phyloP scores from a whole-genome alignment of 2,888 invertebrate species.

The Luperina nickerlii region DNA sequence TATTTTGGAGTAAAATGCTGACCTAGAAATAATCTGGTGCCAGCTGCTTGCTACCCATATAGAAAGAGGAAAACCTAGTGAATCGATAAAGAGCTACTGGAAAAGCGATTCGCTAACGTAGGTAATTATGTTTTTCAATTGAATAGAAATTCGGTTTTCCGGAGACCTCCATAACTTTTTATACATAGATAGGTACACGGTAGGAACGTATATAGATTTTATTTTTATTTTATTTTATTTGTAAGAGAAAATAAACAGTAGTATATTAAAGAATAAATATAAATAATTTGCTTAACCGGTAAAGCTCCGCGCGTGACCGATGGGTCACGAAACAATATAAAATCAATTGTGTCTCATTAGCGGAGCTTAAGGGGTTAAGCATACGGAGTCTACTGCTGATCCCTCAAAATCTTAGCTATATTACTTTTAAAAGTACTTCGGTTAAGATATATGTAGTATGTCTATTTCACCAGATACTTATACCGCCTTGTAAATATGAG shows the following conservation, averaged over 20 bases:
- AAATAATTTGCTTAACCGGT: too few species aligned
- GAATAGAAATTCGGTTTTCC: neutral
- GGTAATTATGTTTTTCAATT: neutral
- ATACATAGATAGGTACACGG: neutral
- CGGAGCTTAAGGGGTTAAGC: too few species aligned
- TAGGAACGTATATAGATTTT: neutral
- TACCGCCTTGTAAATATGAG: neutral
- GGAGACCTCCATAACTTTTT: neutral
- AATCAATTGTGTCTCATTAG: too few species aligned
- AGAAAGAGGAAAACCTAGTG: neutral
- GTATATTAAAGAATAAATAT: too few species aligned
- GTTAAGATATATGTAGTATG: neutral
- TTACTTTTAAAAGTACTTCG: neutral
- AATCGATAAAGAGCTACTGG: conserved; percentile 8
- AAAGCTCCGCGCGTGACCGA: too few species aligned
- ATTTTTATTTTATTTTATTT: neutral
- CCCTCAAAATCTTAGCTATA: neutral
- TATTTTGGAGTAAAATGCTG: conserved; percentile 11
- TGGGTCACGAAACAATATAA: too few species aligned
- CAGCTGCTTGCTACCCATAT: neutral
- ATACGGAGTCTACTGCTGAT: too few species aligned
- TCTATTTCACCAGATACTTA: too few species aligned
- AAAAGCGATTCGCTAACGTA: neutral
- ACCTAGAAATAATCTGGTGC: conserved; percentile 19
- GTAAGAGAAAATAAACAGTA: neutral